phyloP scores from a whole-genome alignment of 2,888 invertebrate genomes.

The Drosophila monieri region DNA sequence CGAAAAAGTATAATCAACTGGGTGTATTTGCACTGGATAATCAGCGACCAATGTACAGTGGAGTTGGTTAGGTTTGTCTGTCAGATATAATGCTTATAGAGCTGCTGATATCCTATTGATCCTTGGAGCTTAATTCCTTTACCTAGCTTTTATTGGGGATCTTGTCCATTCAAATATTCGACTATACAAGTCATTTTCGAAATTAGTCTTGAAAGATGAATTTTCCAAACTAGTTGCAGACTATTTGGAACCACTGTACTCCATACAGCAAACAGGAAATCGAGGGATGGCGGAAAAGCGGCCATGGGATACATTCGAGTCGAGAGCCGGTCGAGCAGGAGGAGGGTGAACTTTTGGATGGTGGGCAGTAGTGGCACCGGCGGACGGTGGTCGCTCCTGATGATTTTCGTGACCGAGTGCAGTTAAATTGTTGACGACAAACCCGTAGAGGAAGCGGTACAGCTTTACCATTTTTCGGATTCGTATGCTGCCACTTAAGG shows the following conservation, averaged over 20 bases:
- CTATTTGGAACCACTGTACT: conserved; percentile 20
- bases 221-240: conserved; percentile 2
- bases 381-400: conserved; percentile 42
- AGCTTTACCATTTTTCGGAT: conserved; percentile 52
- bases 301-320: conserved; percentile 43
- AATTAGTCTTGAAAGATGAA: too few species aligned
- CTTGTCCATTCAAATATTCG: too few species aligned
- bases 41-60: conserved; percentile 59
- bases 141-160: too few species aligned
- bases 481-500: conserved; percentile 31
- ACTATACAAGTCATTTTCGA: too few species aligned
- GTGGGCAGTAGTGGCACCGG: not conserved
- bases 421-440: conserved; percentile 74
- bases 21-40: conserved; percentile 80
- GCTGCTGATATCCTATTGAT: too few species aligned
- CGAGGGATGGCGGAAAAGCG: conserved; percentile 34
- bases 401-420: conserved; percentile 81
- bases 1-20: conserved; percentile 79
- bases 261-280: conserved; percentile 9
- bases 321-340: not conserved
- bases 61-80: not conserved
- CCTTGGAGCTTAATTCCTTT: too few species aligned
- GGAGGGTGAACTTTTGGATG: conserved; percentile 1
- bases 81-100: not conserved
- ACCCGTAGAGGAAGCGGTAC: conserved; percentile 53